phyloP scores from a whole-genome alignment of 2,797 vertebrate genomes.

The Cryptoprocta ferox region DNA sequence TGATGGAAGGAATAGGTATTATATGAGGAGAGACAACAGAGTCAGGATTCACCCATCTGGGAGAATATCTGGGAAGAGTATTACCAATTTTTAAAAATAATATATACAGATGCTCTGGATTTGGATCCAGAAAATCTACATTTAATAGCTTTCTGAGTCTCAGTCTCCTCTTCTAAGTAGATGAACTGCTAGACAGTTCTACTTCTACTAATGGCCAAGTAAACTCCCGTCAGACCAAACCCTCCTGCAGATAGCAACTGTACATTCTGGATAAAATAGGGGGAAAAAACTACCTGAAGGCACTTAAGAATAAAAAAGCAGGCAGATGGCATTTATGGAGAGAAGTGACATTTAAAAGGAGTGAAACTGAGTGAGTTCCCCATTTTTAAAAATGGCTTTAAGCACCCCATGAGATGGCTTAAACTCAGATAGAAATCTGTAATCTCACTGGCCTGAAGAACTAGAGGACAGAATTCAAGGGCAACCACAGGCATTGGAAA shows the following conservation, averaged over 20 bases:
- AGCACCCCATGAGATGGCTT: background rate
- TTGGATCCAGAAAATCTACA: background rate
- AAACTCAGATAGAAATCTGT: constrained; percentile 17
- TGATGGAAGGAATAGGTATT: constrained; percentile 26
- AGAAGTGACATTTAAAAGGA: background rate
- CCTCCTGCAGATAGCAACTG: background rate
- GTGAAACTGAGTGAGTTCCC: background rate
- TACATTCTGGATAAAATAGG: constrained; percentile 9
- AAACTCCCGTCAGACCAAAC: background rate
- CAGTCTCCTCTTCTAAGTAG: constrained; percentile 26
- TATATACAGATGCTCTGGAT: background rate
- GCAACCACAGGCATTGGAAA: background rate
- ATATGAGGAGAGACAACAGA: background rate
- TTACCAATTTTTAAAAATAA: constrained; percentile 27
- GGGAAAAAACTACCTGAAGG: background rate
- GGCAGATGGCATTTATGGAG: background rate
- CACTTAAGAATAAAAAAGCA: background rate
- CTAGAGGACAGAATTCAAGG: background rate
- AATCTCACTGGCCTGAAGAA: background rate
- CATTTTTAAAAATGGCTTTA: constrained; percentile 14
- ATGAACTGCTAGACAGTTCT: background rate
- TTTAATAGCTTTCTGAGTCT: background rate
- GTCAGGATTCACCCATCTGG: background rate
- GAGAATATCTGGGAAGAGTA: background rate
- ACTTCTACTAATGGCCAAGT: background rate